Evolutionary conservation across 2,888 invertebrate species (phyloP).

Genomic region (Scaptomyza polygonia): DNA sequence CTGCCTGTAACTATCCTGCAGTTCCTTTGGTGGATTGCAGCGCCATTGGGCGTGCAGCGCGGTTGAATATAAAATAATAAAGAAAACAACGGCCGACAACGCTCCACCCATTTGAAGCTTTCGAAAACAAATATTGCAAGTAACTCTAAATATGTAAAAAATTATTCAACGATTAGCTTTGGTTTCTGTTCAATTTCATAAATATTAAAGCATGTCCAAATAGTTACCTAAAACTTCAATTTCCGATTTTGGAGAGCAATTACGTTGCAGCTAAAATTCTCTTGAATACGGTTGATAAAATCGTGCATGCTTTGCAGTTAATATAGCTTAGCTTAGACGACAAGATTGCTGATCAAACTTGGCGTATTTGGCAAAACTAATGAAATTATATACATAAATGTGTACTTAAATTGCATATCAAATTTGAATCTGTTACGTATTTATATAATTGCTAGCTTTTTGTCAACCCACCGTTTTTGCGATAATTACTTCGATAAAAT

Average conservation of each 20-base stretch:
- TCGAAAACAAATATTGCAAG: not conserved
- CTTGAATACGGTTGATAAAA: not conserved
- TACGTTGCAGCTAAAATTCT: slow-evolving; percentile 1
- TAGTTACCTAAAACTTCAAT: not conserved
- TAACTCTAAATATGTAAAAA: not conserved
- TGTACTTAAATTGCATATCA: not conserved
- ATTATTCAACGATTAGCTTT: not conserved
- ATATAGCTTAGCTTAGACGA: no score
- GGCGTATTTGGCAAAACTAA: not conserved
- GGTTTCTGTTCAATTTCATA: not conserved
- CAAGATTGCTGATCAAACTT: not conserved
- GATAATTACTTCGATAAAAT: not conserved
- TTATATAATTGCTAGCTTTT: slow-evolving; percentile 10
- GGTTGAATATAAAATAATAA: not conserved
- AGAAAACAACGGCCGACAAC: not conserved
- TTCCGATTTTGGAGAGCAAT: slow-evolving; percentile 5
- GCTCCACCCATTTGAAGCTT: slow-evolving; percentile 12
- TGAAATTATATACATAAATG: not conserved
- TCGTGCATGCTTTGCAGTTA: not conserved
- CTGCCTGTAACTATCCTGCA: no score
- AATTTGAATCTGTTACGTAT: not conserved
- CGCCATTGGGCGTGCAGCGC: no score
- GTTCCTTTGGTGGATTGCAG: no score
- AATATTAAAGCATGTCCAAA: no score
- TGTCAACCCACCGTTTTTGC: not conserved